Evolutionary conservation across 2,113 vertebrate species (phyloP).

Genomic region (Onychorhynchus coronatus): DNA sequence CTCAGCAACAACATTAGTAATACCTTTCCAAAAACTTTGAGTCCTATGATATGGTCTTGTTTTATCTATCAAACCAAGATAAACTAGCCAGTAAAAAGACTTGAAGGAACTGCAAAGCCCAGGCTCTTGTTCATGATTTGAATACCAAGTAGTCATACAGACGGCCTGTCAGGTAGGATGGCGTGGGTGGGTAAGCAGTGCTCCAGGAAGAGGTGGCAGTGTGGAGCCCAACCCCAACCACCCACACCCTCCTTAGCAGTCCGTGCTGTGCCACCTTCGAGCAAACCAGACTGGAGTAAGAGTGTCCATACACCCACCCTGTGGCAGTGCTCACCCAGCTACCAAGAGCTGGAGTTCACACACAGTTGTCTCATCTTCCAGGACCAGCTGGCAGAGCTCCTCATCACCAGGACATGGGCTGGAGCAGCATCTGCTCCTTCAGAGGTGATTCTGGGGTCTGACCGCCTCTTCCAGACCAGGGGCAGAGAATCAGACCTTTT

Average conservation of each 20-base stretch:
- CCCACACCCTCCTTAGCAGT: not conserved
- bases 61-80: not conserved
- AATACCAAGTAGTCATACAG: not conserved
- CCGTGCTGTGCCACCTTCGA: not conserved
- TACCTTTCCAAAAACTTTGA: not conserved
- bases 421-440: not conserved
- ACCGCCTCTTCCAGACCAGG: not conserved
- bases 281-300: not conserved
- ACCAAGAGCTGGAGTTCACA: not conserved
- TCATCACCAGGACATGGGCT: not conserved
- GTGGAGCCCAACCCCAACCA: not conserved
- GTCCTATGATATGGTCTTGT: not conserved
- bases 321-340: not conserved
- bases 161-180: not conserved
- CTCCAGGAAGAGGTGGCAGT: not conserved
- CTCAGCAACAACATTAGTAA: not conserved
- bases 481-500: not conserved
- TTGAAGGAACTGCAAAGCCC: not conserved
- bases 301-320: not conserved
- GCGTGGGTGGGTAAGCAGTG: fast-evolving
- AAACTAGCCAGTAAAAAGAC: not conserved
- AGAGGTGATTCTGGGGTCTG: not conserved
- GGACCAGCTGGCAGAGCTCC: not conserved
- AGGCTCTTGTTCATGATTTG: not conserved
- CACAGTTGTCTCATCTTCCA: fast-evolving